Conservation (phyloP, 2,113 vertebrate genomes). For the Forbesichthys agassizii region DNA sequence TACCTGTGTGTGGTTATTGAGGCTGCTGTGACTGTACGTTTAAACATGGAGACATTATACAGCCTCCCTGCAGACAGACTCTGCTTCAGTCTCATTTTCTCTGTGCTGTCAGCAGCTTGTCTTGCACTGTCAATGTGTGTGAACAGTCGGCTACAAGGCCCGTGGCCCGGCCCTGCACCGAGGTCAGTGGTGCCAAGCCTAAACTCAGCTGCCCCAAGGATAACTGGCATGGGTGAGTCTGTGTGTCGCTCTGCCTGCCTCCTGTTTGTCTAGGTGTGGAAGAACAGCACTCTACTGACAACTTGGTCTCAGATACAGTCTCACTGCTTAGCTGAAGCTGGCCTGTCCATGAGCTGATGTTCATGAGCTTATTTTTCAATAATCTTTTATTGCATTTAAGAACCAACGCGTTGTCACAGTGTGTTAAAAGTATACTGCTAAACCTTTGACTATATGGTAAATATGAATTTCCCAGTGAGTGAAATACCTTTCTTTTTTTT, state of each 20-base stretch:
- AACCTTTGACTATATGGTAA: background rate
- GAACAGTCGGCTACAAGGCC: conserved; percentile 78
- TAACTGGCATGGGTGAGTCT: conserved; percentile 90
- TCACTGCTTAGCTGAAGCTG: background rate
- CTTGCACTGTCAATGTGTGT: conserved; percentile 73
- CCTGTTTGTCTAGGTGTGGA: background rate
- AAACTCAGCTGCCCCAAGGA: conserved; percentile 87
- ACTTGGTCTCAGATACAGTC: background rate
- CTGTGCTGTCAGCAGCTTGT: conserved; percentile 69
- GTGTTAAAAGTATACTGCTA: no score
- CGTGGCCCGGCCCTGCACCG: conserved; percentile 70
- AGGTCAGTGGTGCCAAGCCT: conserved; percentile 79
- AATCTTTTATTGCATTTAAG: background rate
- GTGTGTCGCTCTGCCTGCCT: background rate
- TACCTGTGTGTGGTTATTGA: background rate
- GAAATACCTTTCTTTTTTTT: no score
- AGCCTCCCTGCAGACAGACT: background rate
- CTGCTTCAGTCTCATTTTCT: background rate
- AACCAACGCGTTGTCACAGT: no score
- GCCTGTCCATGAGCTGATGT: background rate
- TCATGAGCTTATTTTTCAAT: background rate
- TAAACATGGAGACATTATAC: background rate
- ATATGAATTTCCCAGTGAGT: no score
- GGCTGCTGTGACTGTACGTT: no score
- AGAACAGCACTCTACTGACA: no score